Percentiles rank a stretch among this genome's conserved stretches.
These are phyloP conservation scores for Acromyrmex heyeri DNA, from an alignment of 1,140 invertebrate species.

Conservation along the genomic window DNA sequence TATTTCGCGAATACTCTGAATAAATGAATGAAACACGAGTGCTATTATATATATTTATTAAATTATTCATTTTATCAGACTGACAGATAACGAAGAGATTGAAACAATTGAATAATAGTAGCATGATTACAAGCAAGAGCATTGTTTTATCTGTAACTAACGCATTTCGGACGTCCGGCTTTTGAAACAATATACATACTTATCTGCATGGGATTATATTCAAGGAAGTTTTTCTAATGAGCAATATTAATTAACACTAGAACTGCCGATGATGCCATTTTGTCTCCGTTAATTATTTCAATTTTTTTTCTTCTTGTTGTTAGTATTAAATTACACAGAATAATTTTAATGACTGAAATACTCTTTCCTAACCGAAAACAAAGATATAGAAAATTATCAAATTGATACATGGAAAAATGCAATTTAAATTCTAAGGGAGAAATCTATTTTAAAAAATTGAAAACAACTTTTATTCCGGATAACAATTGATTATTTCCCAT, in stretches of 20 bases:
- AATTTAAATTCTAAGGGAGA: neutral
- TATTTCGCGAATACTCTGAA: neutral
- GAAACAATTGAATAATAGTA: slow-evolving; percentile 58
- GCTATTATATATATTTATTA: slow-evolving; percentile 23
- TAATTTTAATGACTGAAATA: no score
- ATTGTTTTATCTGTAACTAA: slow-evolving; percentile 58
- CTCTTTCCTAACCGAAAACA: no score
- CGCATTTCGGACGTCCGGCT: slow-evolving; percentile 55
- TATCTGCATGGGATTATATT: neutral
- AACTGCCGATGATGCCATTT: no score
- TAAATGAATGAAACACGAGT: slow-evolving; percentile 31
- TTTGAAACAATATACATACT: slow-evolving; percentile 48
- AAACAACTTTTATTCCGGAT: slow-evolving; percentile 2
- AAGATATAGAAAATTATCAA: no score
- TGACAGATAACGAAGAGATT: slow-evolving; percentile 53
- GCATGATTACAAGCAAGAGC: slow-evolving; percentile 26
- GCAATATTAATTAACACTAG: neutral
- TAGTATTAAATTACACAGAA: no score
- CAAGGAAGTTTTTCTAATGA: neutral
- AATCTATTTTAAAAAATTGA: neutral
- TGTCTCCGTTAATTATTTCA: no score
- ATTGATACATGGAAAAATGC: neutral
- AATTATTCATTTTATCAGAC: slow-evolving; percentile 48
- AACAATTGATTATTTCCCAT: slow-evolving; percentile 20
- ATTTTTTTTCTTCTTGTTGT: no score